Percentiles rank a stretch among this genome's conserved stretches.
These are phyloP conservation scores for Archocentrus centrarchus DNA, from an alignment of 2,113 vertebrate species.

Conservation along the genomic window DNA sequence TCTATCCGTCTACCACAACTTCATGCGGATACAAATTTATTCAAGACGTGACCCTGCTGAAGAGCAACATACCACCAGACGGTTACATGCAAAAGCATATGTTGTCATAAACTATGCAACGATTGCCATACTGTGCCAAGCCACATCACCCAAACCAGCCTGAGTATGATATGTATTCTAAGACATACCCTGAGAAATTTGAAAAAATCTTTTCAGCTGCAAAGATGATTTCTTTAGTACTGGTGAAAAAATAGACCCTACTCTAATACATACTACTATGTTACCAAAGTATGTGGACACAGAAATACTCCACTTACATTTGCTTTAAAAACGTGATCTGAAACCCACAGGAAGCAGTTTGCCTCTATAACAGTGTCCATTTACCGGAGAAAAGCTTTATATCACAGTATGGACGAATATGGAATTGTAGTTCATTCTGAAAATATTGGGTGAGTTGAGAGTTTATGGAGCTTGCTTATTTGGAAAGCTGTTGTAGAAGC, in stretches of 20 bases:
- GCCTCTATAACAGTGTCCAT: no score
- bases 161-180: neutral
- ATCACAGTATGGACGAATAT: neutral
- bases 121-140: slow-evolving; percentile 14
- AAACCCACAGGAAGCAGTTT: no score
- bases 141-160: neutral
- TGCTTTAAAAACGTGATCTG: no score
- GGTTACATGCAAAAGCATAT: slow-evolving; percentile 60
- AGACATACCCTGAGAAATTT: neutral
- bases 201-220: neutral
- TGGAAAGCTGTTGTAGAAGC: neutral
- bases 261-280: neutral
- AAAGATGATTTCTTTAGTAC: neutral
- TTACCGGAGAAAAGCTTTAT: neutral
- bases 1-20: neutral
- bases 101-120: slow-evolving; percentile 66
- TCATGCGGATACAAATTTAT: neutral
- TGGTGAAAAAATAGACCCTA: neutral
- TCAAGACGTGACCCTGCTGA: neutral
- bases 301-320: no score
- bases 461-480: rapidly evolving
- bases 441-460: neutral
- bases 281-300: no score
- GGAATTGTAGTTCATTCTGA: neutral
- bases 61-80: slow-evolving; percentile 28